Conservation (phyloP, 2,113 vertebrate species). For the Myrmophylax atrothorax region DNA sequence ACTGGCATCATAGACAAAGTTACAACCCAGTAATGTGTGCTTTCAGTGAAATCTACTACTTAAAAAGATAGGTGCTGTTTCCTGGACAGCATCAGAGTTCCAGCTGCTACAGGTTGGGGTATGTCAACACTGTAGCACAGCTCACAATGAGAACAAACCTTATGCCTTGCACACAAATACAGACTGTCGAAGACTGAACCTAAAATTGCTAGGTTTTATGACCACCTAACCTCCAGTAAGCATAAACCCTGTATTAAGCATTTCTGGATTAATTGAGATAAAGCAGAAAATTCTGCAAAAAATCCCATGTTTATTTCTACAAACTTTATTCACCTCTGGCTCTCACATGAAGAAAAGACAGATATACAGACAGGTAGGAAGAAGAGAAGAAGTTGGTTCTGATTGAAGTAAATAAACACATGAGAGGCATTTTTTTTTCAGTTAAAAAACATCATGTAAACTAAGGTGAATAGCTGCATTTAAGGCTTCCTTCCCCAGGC, state of each 20-base stretch:
- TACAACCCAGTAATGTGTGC: background rate
- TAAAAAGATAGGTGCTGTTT: background rate
- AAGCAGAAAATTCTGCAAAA: background rate
- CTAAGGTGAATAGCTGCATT: background rate
- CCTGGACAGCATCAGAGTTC: background rate
- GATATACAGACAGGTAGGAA: background rate
- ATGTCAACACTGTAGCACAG: background rate
- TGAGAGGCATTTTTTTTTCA: background rate
- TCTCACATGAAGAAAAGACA: background rate
- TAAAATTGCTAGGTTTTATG: background rate
- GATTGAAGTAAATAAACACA: background rate
- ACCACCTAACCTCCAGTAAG: background rate
- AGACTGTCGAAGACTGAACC: background rate
- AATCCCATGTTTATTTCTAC: background rate
- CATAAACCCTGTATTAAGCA: background rate
- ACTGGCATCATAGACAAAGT: background rate
- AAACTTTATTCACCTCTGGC: background rate
- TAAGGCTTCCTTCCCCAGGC: background rate
- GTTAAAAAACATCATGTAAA: background rate
- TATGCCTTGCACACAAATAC: background rate
- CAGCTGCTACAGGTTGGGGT: fast-evolving
- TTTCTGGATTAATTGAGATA: background rate
- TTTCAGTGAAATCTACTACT: background rate
- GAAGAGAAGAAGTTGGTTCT: background rate
- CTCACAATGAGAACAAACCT: background rate